Evolutionary conservation across 2,113 vertebrate species (phyloP).

Genomic region (Bubalus kerabau): DNA sequence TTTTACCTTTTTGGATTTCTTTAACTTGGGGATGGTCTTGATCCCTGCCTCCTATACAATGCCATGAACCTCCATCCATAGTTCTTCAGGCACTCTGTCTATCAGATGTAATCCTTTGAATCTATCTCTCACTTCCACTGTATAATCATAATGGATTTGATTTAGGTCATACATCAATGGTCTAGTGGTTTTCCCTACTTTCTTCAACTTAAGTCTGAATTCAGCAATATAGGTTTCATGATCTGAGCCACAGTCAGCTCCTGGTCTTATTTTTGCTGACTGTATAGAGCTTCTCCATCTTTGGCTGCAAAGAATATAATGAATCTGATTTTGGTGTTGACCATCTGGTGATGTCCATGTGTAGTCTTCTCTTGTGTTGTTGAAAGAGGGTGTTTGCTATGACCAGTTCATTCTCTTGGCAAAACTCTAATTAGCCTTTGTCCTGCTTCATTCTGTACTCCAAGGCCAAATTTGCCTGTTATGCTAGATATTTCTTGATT

Average conservation of each 20-base stretch:
- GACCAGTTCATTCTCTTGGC: background rate
- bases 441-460: background rate
- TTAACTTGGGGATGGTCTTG: background rate
- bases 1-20: background rate
- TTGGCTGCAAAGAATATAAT: background rate
- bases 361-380: background rate
- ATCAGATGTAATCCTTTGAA: background rate
- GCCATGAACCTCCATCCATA: background rate
- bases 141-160: background rate
- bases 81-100: background rate
- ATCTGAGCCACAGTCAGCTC: background rate
- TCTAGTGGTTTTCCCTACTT: background rate
- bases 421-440: background rate
- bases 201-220: background rate
- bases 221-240: background rate
- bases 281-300: background rate
- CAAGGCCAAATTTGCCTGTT: background rate
- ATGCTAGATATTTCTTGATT: background rate
- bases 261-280: background rate
- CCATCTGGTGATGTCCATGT: background rate
- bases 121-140: background rate
- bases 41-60: background rate
- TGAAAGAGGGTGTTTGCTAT: background rate
- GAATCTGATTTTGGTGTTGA: fast-evolving
- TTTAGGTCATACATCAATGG: background rate